Conservation (phyloP, 2,797 vertebrate species). For the Chloroceryle amazona region DNA sequence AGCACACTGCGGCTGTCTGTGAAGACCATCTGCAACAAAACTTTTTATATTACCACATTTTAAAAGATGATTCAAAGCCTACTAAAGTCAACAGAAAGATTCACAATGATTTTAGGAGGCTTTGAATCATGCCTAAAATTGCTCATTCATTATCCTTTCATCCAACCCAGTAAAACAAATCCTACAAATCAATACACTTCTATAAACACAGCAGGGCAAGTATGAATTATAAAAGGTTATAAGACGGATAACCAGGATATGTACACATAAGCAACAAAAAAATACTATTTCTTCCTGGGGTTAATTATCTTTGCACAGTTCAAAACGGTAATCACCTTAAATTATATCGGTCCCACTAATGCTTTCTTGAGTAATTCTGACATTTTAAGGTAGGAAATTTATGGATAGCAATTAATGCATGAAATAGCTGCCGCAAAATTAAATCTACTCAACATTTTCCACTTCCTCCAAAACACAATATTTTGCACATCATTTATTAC, state of each 20-base stretch:
- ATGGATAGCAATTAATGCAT: background rate
- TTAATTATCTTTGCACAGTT: conserved; percentile 48
- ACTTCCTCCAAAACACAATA: conserved; percentile 1
- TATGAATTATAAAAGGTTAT: background rate
- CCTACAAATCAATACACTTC: conserved; percentile 49
- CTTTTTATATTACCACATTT: background rate
- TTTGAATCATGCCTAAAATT: conserved; percentile 40
- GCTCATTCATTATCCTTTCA: conserved; percentile 38
- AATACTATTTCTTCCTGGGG: conserved; percentile 28
- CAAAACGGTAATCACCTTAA: conserved; percentile 36
- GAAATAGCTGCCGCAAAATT: conserved; percentile 22
- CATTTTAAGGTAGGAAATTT: conserved; percentile 30
- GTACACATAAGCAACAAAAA: conserved; percentile 37
- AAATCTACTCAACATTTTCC: conserved; percentile 23
- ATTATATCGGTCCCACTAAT: background rate
- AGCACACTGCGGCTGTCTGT: background rate
- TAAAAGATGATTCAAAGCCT: conserved; percentile 28
- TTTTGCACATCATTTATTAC: background rate
- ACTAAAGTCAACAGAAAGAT: conserved; percentile 30
- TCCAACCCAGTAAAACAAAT: conserved; percentile 41
- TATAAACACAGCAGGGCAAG: conserved; percentile 7
- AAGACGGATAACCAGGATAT: background rate
- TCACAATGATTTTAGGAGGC: conserved; percentile 37
- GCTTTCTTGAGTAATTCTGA: conserved; percentile 24
- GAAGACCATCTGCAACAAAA: conserved; percentile 13